Conservation (phyloP, 2,797 vertebrate species). For the Channallabes apus region DNA sequence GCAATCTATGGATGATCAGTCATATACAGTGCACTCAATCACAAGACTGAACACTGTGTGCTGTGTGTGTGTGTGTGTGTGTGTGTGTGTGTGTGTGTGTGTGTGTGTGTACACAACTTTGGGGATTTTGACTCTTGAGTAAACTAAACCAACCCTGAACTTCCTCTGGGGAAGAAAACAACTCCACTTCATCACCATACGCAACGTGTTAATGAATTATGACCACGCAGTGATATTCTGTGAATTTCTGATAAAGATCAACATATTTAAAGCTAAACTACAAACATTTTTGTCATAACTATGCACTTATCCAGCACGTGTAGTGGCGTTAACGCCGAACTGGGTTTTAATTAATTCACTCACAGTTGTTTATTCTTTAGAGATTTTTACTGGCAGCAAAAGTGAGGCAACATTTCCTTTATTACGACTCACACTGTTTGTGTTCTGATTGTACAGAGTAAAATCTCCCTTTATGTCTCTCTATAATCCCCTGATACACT, state of each 20-base stretch:
- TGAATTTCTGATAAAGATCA: neutral
- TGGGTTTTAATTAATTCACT: neutral
- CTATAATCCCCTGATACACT: too few relatives aligned
- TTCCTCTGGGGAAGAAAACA: conserved; percentile 2
- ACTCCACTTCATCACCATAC: neutral
- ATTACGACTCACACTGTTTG: neutral
- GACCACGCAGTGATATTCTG: neutral
- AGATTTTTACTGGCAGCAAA: neutral
- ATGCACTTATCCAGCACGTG: neutral
- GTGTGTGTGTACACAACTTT: neutral
- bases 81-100: neutral
- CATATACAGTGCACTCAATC: neutral
- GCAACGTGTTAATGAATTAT: neutral
- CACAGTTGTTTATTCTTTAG: neutral
- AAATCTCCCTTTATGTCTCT: too few relatives aligned
- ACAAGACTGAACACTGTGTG: neutral
- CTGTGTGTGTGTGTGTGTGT: neutral
- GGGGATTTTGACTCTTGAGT: neutral
- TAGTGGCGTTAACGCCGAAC: neutral
- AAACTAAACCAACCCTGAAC: conserved; percentile 7
- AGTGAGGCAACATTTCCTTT: neutral
- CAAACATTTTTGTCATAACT: neutral
- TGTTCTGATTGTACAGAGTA: too few relatives aligned
- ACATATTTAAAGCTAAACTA: neutral
- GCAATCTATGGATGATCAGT: neutral